Evolutionary conservation across 2,888 invertebrate genomes (phyloP), one percentile per base, ranked within the genome.

Genomic region (Mystacides longicornis): DNA sequence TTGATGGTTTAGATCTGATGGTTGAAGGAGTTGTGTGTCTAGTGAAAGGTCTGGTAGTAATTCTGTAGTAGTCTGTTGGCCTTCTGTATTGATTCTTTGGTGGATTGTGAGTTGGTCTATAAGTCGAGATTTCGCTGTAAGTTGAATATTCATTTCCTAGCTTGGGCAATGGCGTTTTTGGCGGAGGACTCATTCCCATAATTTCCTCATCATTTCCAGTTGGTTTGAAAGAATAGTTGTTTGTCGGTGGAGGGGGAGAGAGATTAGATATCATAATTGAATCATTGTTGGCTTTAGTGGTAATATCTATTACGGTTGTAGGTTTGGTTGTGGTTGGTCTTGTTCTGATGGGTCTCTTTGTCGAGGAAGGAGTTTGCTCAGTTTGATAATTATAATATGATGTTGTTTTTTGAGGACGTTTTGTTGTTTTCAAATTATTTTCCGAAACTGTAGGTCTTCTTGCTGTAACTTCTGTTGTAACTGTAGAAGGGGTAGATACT

Each of bases 111-210:
- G 68, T 62, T 20, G 77, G 77, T 62, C 73, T 69, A 51, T 73
- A 74, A 1, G 75, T 75, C n/a, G 75, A 75, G 7, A 75, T 64
- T 62, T 64, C 64, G 33, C 62, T 75, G 63, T 69, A 68, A 23
- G 53, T 57, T 21, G 56, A 54, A 20, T 53, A 58, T 23, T 58
- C 56, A 21, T 55, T 57, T 16, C 47, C 53, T 47, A 61, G 59
- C 22, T 71, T 62, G 22, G 70, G 67, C 1, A 67, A 69, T 57
- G 69, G 68, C 19, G 73, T 72, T 52, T 55, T 59, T 1, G 78
- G 78, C 14, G 79, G 79, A 43, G 79, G 79, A 64, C 73, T 78
- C 72, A 80, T 75, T 1, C 79, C 79, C 75, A 78, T 74, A n/a
- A 80, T 77, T 66, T 69, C 71, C 56, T 77, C 77, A 66, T 75